Evolutionary conservation across 2,113 vertebrate species (phyloP).

Genomic region (Gadus chalcogrammus): DNA sequence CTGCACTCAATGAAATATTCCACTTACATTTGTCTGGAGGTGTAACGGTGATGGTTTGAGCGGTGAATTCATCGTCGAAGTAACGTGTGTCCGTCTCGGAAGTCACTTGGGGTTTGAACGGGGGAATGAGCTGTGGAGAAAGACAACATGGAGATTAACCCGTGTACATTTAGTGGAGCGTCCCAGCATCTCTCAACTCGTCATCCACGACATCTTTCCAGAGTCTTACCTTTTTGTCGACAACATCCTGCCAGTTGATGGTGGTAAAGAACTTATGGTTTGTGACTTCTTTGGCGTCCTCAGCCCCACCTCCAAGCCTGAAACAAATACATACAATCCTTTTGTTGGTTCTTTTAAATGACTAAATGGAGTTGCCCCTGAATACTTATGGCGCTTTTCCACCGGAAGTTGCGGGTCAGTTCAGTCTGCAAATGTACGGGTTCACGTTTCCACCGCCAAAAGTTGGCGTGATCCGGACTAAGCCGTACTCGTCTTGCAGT

Average conservation of each 20-base stretch:
- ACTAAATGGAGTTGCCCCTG: neutral
- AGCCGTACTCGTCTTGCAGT: too few species aligned
- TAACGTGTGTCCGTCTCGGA: slow-evolving; percentile 92
- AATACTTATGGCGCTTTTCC: too few species aligned
- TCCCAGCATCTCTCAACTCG: too few species aligned
- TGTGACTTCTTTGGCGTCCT: slow-evolving; percentile 93
- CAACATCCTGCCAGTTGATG: slow-evolving; percentile 91
- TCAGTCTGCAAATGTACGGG: too few species aligned
- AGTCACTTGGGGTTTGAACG: slow-evolving; percentile 93
- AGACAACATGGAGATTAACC: neutral
- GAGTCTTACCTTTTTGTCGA: slow-evolving; percentile 81
- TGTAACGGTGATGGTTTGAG: slow-evolving; percentile 92
- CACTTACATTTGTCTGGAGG: slow-evolving; percentile 93
- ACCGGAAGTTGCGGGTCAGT: too few species aligned
- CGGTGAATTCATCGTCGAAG: slow-evolving; percentile 93
- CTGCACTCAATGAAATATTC: neutral
- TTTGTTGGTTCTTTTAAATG: neutral
- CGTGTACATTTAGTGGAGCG: neutral
- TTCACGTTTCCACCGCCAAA: too few species aligned
- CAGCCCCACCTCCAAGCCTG: slow-evolving; percentile 87
- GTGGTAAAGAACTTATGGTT: slow-evolving; percentile 86
- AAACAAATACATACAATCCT: neutral
- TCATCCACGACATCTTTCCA: neutral
- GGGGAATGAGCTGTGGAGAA: slow-evolving; percentile 78
- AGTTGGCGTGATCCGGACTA: too few species aligned